These are phyloP conservation scores for Pitta sordida DNA, from an alignment of 2,113 vertebrate genomes.

Conservation along the genomic window DNA sequence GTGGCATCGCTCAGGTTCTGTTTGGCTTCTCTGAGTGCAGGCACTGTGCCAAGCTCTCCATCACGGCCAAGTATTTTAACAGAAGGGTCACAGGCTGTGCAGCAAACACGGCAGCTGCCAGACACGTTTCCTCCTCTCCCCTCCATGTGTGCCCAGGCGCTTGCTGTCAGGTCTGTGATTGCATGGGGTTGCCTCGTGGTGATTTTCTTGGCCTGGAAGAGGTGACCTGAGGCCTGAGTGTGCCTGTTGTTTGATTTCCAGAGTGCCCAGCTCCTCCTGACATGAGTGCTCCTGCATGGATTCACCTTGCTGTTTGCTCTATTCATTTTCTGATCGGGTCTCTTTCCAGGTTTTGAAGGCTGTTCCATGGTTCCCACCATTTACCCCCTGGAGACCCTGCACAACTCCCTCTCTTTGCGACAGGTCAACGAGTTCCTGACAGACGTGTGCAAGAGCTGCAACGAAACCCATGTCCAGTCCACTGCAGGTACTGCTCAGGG, in stretches of 20 bases:
- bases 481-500: conserved; percentile 79
- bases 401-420: conserved; percentile 95
- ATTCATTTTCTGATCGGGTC: conserved; percentile 52
- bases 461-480: conserved; percentile 77
- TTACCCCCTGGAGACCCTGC: conserved; percentile 95
- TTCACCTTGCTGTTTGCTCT: background rate
- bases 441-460: conserved; percentile 82
- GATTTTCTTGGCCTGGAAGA: background rate
- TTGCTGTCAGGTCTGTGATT: conserved; percentile 35
- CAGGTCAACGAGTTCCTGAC: conserved; percentile 93
- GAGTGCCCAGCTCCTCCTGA: background rate
- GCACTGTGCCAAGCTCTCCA: background rate
- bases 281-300: background rate
- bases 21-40: background rate
- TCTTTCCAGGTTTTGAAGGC: conserved; percentile 92
- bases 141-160: background rate
- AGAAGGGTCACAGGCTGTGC: background rate
- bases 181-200: conserved; percentile 15
- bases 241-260: conserved; percentile 17
- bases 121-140: background rate
- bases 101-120: background rate
- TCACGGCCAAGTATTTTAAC: background rate
- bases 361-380: conserved; percentile 99
- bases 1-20: background rate
- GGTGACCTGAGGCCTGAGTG: background rate